Conservation (phyloP, 2,888 invertebrate genomes). For the Troides helena region DNA sequence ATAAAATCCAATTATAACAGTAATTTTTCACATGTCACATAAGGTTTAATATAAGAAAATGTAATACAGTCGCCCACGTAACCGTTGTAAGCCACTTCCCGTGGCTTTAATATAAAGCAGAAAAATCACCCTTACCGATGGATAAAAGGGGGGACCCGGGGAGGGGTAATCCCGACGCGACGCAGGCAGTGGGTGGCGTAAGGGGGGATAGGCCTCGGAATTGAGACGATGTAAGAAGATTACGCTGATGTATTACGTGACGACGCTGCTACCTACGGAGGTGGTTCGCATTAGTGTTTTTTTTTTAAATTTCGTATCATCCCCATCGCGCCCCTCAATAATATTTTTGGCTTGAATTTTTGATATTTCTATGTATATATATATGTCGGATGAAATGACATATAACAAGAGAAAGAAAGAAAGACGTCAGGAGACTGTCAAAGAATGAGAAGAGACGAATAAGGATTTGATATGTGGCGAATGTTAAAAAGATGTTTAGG, state of each 20-base stretch:
- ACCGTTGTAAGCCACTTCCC: slow-evolving; percentile 35
- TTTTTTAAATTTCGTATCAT: slow-evolving; percentile 27
- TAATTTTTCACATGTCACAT: neutral
- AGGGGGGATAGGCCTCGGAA: slow-evolving; percentile 50
- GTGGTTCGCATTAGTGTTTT: slow-evolving; percentile 19
- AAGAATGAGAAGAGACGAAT: no score
- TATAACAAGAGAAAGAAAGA: no score
- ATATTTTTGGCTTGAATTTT: slow-evolving; percentile 25
- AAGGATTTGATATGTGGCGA: no score
- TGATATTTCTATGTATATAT: neutral
- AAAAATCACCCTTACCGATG: slow-evolving; percentile 43
- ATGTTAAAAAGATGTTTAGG: no score
- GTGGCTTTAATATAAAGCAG: slow-evolving; percentile 44
- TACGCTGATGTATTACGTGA: slow-evolving; percentile 74
- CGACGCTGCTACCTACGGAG: slow-evolving; percentile 35
- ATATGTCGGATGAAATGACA: no score
- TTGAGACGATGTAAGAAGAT: slow-evolving; percentile 75
- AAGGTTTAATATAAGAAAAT: neutral
- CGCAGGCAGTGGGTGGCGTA: slow-evolving; percentile 34
- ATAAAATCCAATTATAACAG: neutral
- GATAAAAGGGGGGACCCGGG: slow-evolving; percentile 32
- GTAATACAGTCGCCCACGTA: slow-evolving; percentile 16
- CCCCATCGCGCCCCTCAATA: neutral
- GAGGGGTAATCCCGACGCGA: slow-evolving; percentile 47
- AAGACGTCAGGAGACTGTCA: no score